Evolutionary conservation across 2,113 vertebrate genomes (phyloP), one percentile per base, ranked within the genome.

Genomic region (Dolichallabes microphthalmus): DNA sequence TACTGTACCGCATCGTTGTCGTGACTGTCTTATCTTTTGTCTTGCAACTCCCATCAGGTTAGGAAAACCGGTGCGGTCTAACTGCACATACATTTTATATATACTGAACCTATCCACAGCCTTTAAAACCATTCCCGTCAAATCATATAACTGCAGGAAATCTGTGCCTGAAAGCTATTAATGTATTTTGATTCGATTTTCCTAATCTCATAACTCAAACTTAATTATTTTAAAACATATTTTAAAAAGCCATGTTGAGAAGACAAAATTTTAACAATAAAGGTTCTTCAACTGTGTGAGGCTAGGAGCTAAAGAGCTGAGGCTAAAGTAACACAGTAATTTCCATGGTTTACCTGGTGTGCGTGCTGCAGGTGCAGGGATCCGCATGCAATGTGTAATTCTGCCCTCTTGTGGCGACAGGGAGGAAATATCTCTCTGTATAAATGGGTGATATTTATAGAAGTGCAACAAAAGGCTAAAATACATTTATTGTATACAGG

Each of bases 341-440:
- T 63, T 50, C 55, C 52, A 55, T 78, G 39, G 73, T 55, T 85
- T 63, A 78, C 61, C 60, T 61, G 45, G 45, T 45, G 61, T 32
- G n/a, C n/a, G 63, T 58, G 39, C 27, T n/a, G 30, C 27, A 20
- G 12, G 27, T 45, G 63, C 68, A 25, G 25, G 19, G 60, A 82
- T 81, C 22, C 25, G 9, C 20, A 79, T 69, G 76, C 64, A 83
- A 17, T 85, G 83, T 90, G 86, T 50, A 27, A 74, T 85, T 90
- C 86, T 85, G 92, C 88, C 58, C 93, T 92, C 93, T 93, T 88
- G 90, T 92, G 94, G 92, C 73, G 3, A 32, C 27, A 25, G 50
- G 14, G n/a, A 52, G 75, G 82, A 45, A 80, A 19, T 14, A 27
- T 7, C n/a, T 39, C 20, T 80, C 11, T 73, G 12, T 60, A 6